Evolutionary conservation across 1,140 invertebrate genomes (phyloP), one percentile per base, ranked within the genome.

Genomic region (Drosophila nannoptera): DNA sequence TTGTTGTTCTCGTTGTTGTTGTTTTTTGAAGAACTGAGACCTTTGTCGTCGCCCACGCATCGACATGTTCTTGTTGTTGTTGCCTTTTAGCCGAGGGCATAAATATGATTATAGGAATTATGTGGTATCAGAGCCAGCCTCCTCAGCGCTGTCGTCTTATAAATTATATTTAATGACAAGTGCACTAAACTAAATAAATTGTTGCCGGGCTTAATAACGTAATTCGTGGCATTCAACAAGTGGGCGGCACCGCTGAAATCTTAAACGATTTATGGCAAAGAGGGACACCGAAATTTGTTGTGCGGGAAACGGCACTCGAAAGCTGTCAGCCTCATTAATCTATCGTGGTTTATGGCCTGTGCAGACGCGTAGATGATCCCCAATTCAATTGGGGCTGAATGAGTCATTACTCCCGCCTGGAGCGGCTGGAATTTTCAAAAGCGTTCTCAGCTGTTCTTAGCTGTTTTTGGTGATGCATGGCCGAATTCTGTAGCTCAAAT

Each of bases 81-180:
- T 22, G 22, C 22, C 55, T 64, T 54, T 42, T 60, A 12, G 14
- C 62, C 54, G 38, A 35, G 38, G 29, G 12, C 54, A 53, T 61
- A 68, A 65, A 65, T 68, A 72, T 78, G 78, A 83, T 75, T 73
- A 83, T 75, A 73, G 59, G 33, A 31, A 52, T 52, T 50, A 55
- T 46, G 12, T 59, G 52, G 58, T 64, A 50, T 59, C 14, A 49
- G 45, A 54, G 49, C 29, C 43, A 54, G 49, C 29, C 43, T 36
- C 8, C 32, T 36, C 49, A 14, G 60, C 43, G 67, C 38, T n/a
- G 22, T 35, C 33, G 65, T 69, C 69, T 75, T 78, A 83, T 83
- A 83, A 83, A 84, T 83, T 83, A 83, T 84, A 74, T 78, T 76
- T 83, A 84, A 83, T 82, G 78, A 75, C 78, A 83, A 83, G 75